phyloP scores from a whole-genome alignment of 2,113 vertebrate genomes.

The Chaetodon trifascialis region DNA sequence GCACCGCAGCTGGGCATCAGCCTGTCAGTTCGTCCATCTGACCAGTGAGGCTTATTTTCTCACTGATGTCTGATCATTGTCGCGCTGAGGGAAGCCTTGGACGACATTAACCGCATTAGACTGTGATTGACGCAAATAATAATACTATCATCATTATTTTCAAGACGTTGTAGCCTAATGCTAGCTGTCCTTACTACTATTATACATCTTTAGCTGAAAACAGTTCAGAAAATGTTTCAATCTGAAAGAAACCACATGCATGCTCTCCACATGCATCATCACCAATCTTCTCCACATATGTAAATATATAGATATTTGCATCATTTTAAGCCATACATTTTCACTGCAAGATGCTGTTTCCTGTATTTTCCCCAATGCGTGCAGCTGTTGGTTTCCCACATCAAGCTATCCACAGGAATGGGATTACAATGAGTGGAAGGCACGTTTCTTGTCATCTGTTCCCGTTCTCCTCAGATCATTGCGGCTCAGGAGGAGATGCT shows the following conservation, averaged over 20 bases:
- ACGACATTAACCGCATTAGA: neutral
- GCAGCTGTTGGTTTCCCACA: conserved; percentile 6
- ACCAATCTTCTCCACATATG: neutral
- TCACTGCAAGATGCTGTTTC: neutral
- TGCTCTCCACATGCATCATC: neutral
- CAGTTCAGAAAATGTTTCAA: neutral
- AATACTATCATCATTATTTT: neutral
- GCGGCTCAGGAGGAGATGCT: conserved; percentile 99
- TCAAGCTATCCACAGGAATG: conserved; percentile 17
- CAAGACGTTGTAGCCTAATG: neutral
- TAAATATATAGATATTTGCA: neutral
- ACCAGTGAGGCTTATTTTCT: conserved; percentile 4
- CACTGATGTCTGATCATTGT: conserved; percentile 16
- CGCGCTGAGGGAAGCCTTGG: neutral
- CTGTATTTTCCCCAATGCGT: neutral
- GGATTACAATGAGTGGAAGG: conserved; percentile 7
- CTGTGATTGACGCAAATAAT: too few species aligned
- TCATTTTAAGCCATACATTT: neutral
- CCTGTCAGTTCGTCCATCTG: conserved; percentile 14
- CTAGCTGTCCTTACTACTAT: neutral
- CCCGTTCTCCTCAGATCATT: conserved; percentile 88
- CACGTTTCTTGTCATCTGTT: conserved; percentile 42
- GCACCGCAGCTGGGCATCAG: conserved; percentile 24
- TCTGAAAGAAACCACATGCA: neutral
- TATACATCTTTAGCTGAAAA: neutral